phyloP scores from a whole-genome alignment of 2,797 vertebrate genomes.

The Telmatherina bonti region DNA sequence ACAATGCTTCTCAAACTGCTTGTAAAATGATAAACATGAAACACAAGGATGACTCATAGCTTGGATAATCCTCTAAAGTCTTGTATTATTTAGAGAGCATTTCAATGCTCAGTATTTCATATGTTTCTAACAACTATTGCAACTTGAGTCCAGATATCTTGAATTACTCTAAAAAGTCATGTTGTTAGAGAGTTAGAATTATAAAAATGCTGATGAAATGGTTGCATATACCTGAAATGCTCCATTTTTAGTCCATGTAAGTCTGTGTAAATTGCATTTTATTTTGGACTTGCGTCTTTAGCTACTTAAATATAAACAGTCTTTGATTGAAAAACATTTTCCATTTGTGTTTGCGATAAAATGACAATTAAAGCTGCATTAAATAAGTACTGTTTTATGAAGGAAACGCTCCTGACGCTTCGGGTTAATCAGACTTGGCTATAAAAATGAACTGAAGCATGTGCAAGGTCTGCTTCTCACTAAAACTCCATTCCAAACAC shows the following conservation, averaged over 20 bases:
- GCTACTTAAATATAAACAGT: too few species aligned
- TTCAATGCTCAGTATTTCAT: slow-evolving; percentile 24
- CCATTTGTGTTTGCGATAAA: too few species aligned
- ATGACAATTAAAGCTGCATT: too few species aligned
- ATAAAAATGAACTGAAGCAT: not conserved
- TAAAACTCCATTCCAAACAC: not conserved
- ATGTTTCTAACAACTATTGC: slow-evolving; percentile 12
- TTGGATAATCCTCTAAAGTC: slow-evolving; percentile 4
- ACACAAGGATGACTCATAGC: slow-evolving; percentile 14
- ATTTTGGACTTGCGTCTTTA: not conserved
- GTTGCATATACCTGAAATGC: too few species aligned
- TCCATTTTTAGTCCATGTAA: too few species aligned
- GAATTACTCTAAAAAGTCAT: not conserved
- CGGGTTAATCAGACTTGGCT: not conserved
- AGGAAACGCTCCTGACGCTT: too few species aligned
- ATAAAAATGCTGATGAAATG: slow-evolving; percentile 6
- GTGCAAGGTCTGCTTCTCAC: not conserved
- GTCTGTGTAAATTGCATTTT: not conserved
- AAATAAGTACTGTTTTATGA: too few species aligned
- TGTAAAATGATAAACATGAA: slow-evolving; percentile 32
- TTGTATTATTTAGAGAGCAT: slow-evolving; percentile 14
- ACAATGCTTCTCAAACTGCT: slow-evolving; percentile 24
- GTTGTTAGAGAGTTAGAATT: not conserved
- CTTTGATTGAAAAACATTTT: too few species aligned
- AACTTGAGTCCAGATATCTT: slow-evolving; percentile 7